Base-by-base conservation (phyloP, 2,797 vertebrate species). In the Myotis pilosus region DNA sequence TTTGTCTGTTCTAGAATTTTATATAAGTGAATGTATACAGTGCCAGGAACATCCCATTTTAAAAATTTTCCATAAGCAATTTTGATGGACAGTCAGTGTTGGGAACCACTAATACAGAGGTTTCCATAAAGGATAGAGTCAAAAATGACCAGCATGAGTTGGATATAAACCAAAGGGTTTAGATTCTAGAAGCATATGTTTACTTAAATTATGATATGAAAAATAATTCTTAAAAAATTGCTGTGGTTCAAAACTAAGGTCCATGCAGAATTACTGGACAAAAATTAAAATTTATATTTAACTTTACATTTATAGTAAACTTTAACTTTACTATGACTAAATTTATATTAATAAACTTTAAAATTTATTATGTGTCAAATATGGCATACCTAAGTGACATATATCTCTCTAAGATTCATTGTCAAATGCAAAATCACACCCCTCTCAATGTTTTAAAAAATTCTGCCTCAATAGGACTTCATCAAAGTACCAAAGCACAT, bases 271-370 rank as follows among this genome's bases (percentile, higher is more conserved):
- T 66, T 88, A 69, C 44, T 60, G 30, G 44, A 71, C 83, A 9
- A 84, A 89, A 75, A 78, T 68, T 78, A 6, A 95, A 33, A 87
- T 68, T 92, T 71, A 71, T 41, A 89, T 41, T 94, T 72, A 72
- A 79, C 13, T 89, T 66, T 33, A 57, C 55, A 60, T 47, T 47
- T 30, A 74, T 74, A 47, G 28, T 47, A 30, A 76, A 74, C 44
- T 74, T 74, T 74, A 75, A 76, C 22, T 51, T 76, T 23, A 76
- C 51, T 76, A 33, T 51, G n/a, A 76, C 10, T 76, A 76, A 53
- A n/a, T 53, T 23, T 53, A 51, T 76, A 53, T 78, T 53, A 55
- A 55, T 38, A 78, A 33, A 55, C 13, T 78, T 38, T 78, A 15
- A 38, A 87, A 76, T 23, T 2, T 81, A n/a, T 71, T 53, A 62